Conservation (phyloP, 2,888 invertebrate genomes). For the Caenorhabditis panamensis region DNA sequence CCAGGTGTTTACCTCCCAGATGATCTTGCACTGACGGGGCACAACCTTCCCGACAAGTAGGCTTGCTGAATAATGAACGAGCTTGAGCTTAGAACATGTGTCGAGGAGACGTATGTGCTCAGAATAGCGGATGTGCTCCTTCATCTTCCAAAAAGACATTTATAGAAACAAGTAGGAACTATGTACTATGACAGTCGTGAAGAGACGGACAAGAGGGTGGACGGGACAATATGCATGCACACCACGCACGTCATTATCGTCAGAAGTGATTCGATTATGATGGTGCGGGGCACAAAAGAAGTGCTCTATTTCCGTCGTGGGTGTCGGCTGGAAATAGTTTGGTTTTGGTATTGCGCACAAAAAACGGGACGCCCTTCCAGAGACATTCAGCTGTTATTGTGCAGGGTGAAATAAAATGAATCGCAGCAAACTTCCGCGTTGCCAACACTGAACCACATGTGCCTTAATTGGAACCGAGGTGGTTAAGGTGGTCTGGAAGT, state of each 20-base stretch:
- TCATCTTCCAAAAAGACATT: constrained; percentile 51
- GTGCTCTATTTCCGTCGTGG: constrained; percentile 39
- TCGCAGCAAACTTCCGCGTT: constrained; percentile 1
- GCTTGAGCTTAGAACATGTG: constrained; percentile 50
- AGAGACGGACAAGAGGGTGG: constrained; percentile 23
- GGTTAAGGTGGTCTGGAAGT: not conserved
- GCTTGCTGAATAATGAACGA: constrained; percentile 38
- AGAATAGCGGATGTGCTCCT: constrained; percentile 48
- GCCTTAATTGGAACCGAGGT: not conserved
- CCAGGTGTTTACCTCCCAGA: constrained; percentile 17
- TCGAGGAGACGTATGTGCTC: constrained; percentile 37
- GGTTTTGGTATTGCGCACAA: not conserved
- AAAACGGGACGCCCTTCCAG: constrained; percentile 4
- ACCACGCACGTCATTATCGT: constrained; percentile 14
- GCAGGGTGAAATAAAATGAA: not conserved
- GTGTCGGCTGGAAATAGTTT: constrained; percentile 34
- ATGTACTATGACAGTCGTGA: constrained; percentile 17
- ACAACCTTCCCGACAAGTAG: constrained; percentile 3
- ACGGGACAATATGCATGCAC: not conserved
- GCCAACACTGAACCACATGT: not conserved
- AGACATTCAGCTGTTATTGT: not conserved
- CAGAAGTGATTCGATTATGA: constrained; percentile 29
- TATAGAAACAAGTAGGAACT: constrained; percentile 44
- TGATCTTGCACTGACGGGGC: constrained; percentile 33
- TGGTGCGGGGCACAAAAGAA: constrained; percentile 5